Conservation (phyloP, 53 echinoderm and acorn worm genomes). For the Crossaster papposus region DNA sequence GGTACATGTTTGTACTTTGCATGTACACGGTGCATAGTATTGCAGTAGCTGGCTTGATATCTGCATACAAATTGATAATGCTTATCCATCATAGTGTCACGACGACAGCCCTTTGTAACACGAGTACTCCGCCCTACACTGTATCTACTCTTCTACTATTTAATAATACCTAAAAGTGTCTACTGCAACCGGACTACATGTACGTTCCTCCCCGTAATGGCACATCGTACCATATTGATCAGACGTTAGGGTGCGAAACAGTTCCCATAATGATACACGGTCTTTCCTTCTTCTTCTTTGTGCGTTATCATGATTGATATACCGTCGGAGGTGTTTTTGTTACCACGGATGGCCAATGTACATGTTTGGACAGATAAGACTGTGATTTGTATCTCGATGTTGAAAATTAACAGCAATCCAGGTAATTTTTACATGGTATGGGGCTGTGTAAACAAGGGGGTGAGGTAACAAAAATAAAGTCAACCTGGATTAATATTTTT, state of each 20-base stretch:
- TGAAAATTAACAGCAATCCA: slow-evolving; percentile 30
- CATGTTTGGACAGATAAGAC: slow-evolving; percentile 59
- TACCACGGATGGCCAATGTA: slow-evolving; percentile 61
- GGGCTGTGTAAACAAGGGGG: slow-evolving; percentile 55
- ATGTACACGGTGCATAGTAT: background rate
- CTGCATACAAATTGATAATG: slow-evolving; percentile 11
- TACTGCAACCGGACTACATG: slow-evolving; percentile 24
- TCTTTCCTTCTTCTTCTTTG: slow-evolving; percentile 2
- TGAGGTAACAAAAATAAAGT: slow-evolving; percentile 10
- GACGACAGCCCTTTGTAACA: slow-evolving; percentile 1
- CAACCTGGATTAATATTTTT: background rate
- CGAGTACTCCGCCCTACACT: background rate
- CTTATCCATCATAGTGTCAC: background rate
- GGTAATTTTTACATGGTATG: slow-evolving; percentile 45
- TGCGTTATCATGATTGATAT: slow-evolving; percentile 50
- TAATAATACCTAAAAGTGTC: background rate
- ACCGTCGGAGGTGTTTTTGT: slow-evolving; percentile 44
- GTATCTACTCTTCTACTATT: too few relatives aligned
- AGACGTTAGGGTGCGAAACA: slow-evolving; percentile 37
- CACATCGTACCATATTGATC: slow-evolving; percentile 30
- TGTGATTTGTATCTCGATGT: slow-evolving; percentile 41
- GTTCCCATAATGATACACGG: background rate
- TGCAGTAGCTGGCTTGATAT: background rate
- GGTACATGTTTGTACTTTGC: background rate
- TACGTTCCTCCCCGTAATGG: background rate